Evolutionary conservation across 2,113 vertebrate species (phyloP).

Genomic region (Ahaetulla prasina): DNA sequence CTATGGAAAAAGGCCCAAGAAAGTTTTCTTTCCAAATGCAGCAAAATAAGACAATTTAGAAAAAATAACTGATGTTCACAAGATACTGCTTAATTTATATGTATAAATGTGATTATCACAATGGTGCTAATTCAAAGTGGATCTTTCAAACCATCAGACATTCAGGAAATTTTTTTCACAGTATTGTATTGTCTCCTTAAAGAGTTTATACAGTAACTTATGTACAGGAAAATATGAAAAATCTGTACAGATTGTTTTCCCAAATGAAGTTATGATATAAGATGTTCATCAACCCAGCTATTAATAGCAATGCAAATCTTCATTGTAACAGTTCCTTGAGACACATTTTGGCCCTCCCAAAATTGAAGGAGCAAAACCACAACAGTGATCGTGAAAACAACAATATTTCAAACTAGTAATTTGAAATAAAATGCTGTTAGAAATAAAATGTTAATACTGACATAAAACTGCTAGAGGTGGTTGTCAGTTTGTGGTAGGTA

Average conservation of each 20-base stretch:
- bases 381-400: not conserved
- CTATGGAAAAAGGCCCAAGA: conserved; percentile 21
- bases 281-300: not conserved
- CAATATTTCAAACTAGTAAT: not conserved
- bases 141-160: not conserved
- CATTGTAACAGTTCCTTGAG: not conserved
- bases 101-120: not conserved
- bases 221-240: not conserved
- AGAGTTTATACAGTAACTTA: not conserved
- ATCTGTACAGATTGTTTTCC: not conserved
- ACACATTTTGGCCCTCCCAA: not conserved
- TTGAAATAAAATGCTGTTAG: not conserved
- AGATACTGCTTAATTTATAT: not conserved
- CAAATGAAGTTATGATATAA: not conserved
- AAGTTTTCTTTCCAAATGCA: not conserved
- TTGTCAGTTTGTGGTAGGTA: not conserved
- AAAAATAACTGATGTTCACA: not conserved
- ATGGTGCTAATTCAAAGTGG: not conserved
- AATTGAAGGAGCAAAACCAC: not conserved
- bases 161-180: not conserved
- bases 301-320: not conserved
- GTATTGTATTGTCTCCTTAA: not conserved
- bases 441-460: not conserved
- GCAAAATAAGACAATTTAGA: not conserved
- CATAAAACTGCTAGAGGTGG: not conserved